Conservation (phyloP, 2,113 vertebrate species). For the Platanista minor region DNA sequence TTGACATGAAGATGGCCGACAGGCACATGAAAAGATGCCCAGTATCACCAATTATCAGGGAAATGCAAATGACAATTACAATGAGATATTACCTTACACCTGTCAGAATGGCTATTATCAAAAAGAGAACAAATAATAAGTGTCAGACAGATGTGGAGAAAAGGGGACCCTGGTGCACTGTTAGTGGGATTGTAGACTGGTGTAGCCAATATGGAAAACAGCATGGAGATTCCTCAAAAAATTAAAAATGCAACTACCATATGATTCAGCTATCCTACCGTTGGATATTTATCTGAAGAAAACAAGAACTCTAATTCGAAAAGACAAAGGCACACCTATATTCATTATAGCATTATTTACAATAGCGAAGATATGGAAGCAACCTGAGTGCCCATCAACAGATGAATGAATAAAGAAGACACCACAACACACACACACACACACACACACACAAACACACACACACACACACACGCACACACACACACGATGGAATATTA, state of each 20-base stretch:
- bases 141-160: neutral
- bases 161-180: neutral
- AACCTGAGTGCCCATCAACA: no score
- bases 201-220: neutral
- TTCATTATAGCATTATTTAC: no score
- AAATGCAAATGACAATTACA: neutral
- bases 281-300: neutral
- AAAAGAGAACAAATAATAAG: neutral
- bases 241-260: neutral
- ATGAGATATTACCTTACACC: neutral
- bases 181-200: neutral
- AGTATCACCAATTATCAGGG: neutral
- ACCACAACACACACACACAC: no score
- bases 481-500: no score
- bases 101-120: neutral
- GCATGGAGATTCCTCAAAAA: neutral
- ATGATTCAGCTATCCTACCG: neutral
- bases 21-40: neutral
- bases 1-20: neutral
- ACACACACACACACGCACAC: no score
- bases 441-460: no score
- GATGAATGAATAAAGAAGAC: no score
- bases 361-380: no score
- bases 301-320: neutral
- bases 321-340: neutral